Evolutionary conservation across 2,888 invertebrate genomes (phyloP).

Genomic region (Tipula confusa): DNA sequence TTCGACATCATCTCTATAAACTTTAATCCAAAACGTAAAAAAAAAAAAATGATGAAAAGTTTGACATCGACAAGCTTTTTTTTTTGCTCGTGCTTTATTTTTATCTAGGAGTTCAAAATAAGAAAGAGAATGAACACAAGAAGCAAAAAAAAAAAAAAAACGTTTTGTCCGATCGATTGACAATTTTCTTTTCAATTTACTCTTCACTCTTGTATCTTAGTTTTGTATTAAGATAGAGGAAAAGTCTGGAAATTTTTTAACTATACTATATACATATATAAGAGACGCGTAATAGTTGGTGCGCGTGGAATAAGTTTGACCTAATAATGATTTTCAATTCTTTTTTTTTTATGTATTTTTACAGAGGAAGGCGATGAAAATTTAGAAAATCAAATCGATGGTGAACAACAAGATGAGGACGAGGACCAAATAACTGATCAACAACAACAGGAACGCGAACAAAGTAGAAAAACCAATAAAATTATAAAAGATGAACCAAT

Average conservation of each 20-base stretch:
- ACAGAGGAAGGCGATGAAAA: constrained; percentile 35
- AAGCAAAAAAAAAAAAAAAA: too few species aligned
- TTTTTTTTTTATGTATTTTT: not conserved
- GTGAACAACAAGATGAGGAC: not conserved
- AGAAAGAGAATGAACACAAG: constrained; percentile 7
- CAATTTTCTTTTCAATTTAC: constrained; percentile 30
- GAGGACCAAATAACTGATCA: not conserved
- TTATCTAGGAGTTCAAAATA: constrained; percentile 8
- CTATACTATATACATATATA: not conserved
- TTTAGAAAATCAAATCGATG: constrained; percentile 32
- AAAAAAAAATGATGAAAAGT: constrained; percentile 28
- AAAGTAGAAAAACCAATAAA: constrained; percentile 1
- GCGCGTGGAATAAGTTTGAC: constrained; percentile 30
- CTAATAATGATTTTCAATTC: constrained; percentile 21
- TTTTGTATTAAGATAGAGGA: constrained; percentile 27
- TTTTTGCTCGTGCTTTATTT: not conserved
- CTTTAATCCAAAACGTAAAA: constrained; percentile 9
- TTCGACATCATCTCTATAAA: constrained; percentile 27
- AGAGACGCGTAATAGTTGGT: constrained; percentile 34
- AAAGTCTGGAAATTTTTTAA: constrained; percentile 29
- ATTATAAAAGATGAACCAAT: constrained; percentile 20
- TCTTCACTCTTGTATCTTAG: constrained; percentile 27
- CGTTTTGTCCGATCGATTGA: constrained; percentile 30
- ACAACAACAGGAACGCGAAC: constrained; percentile 12
- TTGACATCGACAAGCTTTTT: constrained; percentile 30